Evolutionary conservation across 2,888 invertebrate genomes (phyloP).

Genomic region (Tetropium fuscum): DNA sequence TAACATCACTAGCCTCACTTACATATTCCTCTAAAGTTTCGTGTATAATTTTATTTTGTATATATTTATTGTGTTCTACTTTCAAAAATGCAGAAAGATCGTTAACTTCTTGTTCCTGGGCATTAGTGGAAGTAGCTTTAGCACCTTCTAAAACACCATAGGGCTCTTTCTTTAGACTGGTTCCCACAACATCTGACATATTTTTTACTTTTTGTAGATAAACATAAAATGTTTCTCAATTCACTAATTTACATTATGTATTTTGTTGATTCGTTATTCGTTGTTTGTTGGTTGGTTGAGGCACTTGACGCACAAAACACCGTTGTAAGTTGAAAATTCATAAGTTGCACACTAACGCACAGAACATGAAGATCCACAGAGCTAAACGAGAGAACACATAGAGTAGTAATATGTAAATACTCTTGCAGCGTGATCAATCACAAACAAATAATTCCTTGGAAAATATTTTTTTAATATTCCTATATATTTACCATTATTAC

Average conservation of each 20-base stretch:
- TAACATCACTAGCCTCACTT: slow-evolving; percentile 42
- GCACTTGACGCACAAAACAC: too few species aligned
- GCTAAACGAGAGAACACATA: too few species aligned
- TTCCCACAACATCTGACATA: slow-evolving; percentile 41
- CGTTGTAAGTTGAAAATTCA: too few species aligned
- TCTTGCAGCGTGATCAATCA: too few species aligned
- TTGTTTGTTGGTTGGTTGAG: too few species aligned
- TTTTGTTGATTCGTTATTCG: too few species aligned
- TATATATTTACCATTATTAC: too few species aligned
- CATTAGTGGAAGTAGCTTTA: slow-evolving; percentile 30
- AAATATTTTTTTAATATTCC: too few species aligned
- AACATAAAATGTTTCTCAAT: background rate
- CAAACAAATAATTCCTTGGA: too few species aligned
- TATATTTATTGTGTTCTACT: slow-evolving; percentile 50
- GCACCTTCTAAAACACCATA: slow-evolving; percentile 26
- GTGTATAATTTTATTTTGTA: slow-evolving; percentile 52
- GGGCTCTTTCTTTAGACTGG: slow-evolving; percentile 23
- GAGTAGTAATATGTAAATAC: too few species aligned
- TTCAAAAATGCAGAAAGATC: slow-evolving; percentile 52
- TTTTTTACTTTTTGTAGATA: slow-evolving; percentile 10
- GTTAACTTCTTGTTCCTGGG: slow-evolving; percentile 50
- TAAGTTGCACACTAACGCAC: too few species aligned
- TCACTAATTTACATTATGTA: slow-evolving; percentile 1
- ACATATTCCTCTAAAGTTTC: slow-evolving; percentile 51
- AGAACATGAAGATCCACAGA: too few species aligned